Evolutionary conservation across 2,113 vertebrate genomes (phyloP).

Genomic region (Semnornis frantzii): DNA sequence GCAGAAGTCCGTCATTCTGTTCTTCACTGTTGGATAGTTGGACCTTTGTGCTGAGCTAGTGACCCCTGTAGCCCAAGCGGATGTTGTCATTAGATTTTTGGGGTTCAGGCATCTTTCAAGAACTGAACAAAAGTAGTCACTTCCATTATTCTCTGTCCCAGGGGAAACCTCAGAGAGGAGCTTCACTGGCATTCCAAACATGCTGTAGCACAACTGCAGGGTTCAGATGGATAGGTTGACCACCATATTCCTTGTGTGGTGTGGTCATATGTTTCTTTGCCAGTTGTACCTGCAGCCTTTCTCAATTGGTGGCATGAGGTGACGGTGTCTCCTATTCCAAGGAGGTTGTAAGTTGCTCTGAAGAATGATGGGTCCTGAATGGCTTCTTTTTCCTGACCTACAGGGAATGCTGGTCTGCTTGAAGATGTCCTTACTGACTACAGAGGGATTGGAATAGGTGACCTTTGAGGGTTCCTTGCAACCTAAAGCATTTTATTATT

Average conservation of each 20-base stretch:
- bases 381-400: not conserved
- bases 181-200: fast-evolving
- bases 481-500: no score
- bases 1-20: not conserved
- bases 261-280: not conserved
- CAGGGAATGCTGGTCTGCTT: no score
- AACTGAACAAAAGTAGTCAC: not conserved
- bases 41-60: not conserved
- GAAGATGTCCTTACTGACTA: no score
- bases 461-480: no score
- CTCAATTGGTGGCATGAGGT: not conserved
- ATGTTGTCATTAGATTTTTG: not conserved
- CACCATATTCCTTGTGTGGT: fast-evolving
- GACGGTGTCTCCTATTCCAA: not conserved
- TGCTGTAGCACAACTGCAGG: not conserved
- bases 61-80: not conserved
- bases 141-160: not conserved
- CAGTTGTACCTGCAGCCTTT: not conserved
- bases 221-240: not conserved
- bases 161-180: not conserved
- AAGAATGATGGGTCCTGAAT: not conserved
- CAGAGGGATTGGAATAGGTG: no score
- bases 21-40: not conserved
- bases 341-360: not conserved
- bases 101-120: not conserved